Evolutionary conservation across 2,888 invertebrate genomes (phyloP).

Genomic region (Vanessa cardui): DNA sequence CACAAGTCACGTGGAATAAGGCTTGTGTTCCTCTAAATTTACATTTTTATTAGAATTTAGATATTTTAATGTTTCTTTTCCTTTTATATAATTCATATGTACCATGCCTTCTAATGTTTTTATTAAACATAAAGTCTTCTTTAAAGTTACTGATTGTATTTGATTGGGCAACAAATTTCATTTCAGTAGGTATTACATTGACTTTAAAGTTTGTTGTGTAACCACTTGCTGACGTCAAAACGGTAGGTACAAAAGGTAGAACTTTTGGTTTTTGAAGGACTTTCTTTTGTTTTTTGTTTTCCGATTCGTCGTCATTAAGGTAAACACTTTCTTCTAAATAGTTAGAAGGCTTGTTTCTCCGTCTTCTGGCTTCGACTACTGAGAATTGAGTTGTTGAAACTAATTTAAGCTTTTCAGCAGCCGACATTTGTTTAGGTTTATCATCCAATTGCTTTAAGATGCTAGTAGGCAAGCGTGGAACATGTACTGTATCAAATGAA

Average conservation of each 20-base stretch:
- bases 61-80: conserved; percentile 62
- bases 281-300: conserved; percentile 33
- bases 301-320: conserved; percentile 53
- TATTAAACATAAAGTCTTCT: conserved; percentile 58
- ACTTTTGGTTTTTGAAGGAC: conserved; percentile 45
- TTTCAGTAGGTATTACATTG: conserved; percentile 60
- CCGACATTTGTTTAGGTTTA: conserved; percentile 48
- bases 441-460: conserved; percentile 63
- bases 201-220: conserved; percentile 74
- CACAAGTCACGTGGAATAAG: background rate
- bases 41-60: conserved; percentile 62
- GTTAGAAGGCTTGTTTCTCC: conserved; percentile 67
- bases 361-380: conserved; percentile 59
- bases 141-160: conserved; percentile 60
- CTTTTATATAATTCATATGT: conserved; percentile 67
- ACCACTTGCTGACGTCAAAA: conserved; percentile 64
- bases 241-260: conserved; percentile 69
- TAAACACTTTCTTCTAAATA: conserved; percentile 74
- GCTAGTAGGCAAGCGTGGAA: conserved; percentile 62
- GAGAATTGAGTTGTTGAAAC: conserved; percentile 66
- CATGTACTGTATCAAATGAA: conserved; percentile 56
- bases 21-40: background rate
- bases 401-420: conserved; percentile 49
- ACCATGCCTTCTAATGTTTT: conserved; percentile 63
- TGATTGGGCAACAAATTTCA: conserved; percentile 64